Base-by-base conservation (phyloP, 2,113 vertebrate species). In the Aspiorhynchus laticeps region DNA sequence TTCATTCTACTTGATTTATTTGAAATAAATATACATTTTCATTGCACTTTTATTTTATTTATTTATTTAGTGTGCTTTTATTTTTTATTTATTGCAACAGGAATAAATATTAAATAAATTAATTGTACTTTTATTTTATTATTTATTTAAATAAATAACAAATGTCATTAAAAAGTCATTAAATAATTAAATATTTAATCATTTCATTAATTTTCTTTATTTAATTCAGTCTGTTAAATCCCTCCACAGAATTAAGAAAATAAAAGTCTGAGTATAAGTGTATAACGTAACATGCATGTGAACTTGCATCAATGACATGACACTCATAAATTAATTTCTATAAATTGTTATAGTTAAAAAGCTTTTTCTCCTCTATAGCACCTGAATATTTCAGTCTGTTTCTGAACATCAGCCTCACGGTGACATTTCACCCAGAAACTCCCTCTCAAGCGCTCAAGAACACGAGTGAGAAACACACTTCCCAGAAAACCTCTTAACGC, bases 401-500 rank as follows among this genome's bases (percentile, higher is more conserved):
- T 33, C 28, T 19, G 67, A 21, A 36, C 67, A 36, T 36, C 17
- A 31, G 12, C 12, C 28, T 26, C 26, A 6, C 63, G 0, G 0
- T 38, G 69, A 71, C 67, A 36, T 38, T 4, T 38, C 33, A 71
- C 67, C 67, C 67, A 73, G 17, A 73, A 73, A 2, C 15, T 31
- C 65, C 33, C 33, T 71, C 7, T 71, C 31, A 1, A 21, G 9
- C 31, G 8, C 69, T 38, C 69, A 67, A 67, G 63, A 31, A 67
- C 63, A 67, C 6, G 11, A 28, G 61, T 65, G 61, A 65, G 61
- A 74, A 74, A 74, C 71, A 43, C 71, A 76, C 38, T 38, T 73
- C 69, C 69, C 69, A 73, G 69, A 73, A 71, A 38, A 73, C 33
- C 69, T 73, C 33, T 73, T 38, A 73, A 11, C 69, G n/a, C n/a